phyloP scores from a whole-genome alignment of 1,140 invertebrate species.

The Conus betulinus region DNA sequence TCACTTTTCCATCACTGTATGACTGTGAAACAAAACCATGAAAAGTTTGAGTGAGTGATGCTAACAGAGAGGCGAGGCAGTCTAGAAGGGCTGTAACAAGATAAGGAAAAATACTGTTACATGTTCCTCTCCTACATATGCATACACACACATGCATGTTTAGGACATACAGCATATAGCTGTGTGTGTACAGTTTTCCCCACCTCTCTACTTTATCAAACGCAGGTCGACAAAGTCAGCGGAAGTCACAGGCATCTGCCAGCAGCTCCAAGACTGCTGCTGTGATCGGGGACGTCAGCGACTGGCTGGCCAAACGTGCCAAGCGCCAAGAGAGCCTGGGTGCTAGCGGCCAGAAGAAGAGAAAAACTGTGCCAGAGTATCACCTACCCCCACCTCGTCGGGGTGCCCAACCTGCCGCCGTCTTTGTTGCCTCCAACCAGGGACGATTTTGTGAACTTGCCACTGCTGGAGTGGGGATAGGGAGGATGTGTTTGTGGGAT shows the following conservation, averaged over 20 bases:
- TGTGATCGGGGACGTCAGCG: slow-evolving; percentile 44
- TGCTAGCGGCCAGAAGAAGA: background rate
- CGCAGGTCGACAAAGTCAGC: slow-evolving; percentile 32
- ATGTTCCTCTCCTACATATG: too few species aligned
- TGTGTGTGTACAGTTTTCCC: too few species aligned
- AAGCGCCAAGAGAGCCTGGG: slow-evolving; percentile 33
- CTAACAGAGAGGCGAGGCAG: too few species aligned
- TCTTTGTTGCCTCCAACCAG: slow-evolving; percentile 54
- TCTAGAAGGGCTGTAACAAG: too few species aligned
- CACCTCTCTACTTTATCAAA: background rate
- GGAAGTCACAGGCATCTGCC: slow-evolving; percentile 18
- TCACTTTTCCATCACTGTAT: too few species aligned
- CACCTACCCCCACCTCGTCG: slow-evolving; percentile 43
- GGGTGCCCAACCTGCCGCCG: slow-evolving; percentile 52
- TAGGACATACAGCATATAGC: too few species aligned
- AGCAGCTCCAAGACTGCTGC: background rate
- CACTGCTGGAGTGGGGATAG: slow-evolving; percentile 51
- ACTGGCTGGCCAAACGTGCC: slow-evolving; percentile 53
- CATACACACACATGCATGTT: too few species aligned
- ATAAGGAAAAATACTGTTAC: too few species aligned
- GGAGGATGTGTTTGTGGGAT: background rate
- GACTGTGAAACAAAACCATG: too few species aligned
- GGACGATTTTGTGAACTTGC: slow-evolving; percentile 47
- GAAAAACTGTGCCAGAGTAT: slow-evolving; percentile 25
- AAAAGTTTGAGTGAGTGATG: too few species aligned